phyloP scores from a whole-genome alignment of 2,113 vertebrate species.

The Circaetus gallicus region DNA sequence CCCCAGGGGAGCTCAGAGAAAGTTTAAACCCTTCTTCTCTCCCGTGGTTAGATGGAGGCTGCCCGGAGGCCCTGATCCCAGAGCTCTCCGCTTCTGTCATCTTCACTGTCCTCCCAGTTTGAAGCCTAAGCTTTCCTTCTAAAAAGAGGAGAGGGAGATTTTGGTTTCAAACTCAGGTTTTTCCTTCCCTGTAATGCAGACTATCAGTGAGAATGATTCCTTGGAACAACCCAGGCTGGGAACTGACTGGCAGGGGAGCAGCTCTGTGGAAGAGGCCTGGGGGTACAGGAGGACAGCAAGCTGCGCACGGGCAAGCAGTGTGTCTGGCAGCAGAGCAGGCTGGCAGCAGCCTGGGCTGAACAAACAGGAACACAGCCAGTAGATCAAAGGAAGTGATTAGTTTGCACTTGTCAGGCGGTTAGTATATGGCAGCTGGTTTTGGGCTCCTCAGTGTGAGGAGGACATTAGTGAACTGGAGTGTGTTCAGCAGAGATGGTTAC shows the following conservation, averaged over 20 bases:
- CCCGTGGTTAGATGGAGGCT: background rate
- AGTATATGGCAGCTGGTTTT: background rate
- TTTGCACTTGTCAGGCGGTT: fast-evolving
- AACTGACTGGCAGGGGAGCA: background rate
- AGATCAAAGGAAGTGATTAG: too few species aligned
- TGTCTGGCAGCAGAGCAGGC: background rate
- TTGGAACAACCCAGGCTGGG: background rate
- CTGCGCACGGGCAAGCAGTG: fast-evolving
- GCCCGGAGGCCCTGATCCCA: background rate
- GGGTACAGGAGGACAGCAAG: background rate
- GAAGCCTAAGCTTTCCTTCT: background rate
- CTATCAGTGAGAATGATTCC: background rate
- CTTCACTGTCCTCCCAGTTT: background rate
- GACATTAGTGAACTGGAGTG: background rate
- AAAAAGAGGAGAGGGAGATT: background rate
- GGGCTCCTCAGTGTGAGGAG: background rate
- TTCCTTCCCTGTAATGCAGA: background rate
- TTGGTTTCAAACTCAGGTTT: background rate
- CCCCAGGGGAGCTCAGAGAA: too few species aligned
- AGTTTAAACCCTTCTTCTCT: too few species aligned
- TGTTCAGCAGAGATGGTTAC: background rate
- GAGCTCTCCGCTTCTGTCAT: background rate
- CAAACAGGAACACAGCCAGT: background rate
- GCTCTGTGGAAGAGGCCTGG: background rate
- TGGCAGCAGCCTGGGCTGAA: background rate